phyloP scores from a whole-genome alignment of 2,113 vertebrate genomes.

The Toxotes chatareus region DNA sequence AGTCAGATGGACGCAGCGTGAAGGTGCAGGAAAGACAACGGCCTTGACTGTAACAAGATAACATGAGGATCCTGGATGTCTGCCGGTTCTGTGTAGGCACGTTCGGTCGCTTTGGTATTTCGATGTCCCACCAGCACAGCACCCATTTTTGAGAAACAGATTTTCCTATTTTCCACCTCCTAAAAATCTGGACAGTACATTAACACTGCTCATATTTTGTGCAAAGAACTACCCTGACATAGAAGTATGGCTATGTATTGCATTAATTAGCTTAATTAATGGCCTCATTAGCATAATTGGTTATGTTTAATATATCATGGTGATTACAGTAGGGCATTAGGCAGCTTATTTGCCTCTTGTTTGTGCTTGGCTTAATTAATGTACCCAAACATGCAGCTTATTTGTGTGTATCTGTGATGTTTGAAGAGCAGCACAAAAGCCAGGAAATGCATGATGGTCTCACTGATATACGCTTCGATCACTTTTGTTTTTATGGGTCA shows the following conservation, averaged over 20 bases:
- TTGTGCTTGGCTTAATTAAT: constrained; percentile 58
- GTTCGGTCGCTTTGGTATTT: neutral
- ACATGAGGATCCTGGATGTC: constrained; percentile 12
- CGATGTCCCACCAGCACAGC: neutral
- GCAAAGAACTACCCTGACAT: constrained; percentile 29
- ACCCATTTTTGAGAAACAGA: neutral
- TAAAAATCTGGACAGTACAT: neutral
- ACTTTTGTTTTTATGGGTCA: constrained; percentile 7
- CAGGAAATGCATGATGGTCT: neutral
- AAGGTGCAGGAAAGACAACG: constrained; percentile 31
- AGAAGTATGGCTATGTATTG: constrained; percentile 34
- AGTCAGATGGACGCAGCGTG: constrained; percentile 55
- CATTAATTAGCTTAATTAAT: constrained; percentile 64
- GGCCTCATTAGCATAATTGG: constrained; percentile 64
- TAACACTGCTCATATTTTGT: neutral
- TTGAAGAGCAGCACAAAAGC: constrained; percentile 32
- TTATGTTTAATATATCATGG: constrained; percentile 61
- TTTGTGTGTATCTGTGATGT: constrained; percentile 31
- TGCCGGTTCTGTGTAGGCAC: constrained; percentile 5
- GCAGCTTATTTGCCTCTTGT: constrained; percentile 56
- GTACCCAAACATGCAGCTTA: constrained; percentile 36
- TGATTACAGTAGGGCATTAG: constrained; percentile 59
- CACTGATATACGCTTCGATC: neutral
- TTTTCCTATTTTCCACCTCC: neutral
- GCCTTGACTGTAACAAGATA: constrained; percentile 15